phyloP scores from a whole-genome alignment of 2,113 vertebrate genomes.

The Ctenomys sociabilis region DNA sequence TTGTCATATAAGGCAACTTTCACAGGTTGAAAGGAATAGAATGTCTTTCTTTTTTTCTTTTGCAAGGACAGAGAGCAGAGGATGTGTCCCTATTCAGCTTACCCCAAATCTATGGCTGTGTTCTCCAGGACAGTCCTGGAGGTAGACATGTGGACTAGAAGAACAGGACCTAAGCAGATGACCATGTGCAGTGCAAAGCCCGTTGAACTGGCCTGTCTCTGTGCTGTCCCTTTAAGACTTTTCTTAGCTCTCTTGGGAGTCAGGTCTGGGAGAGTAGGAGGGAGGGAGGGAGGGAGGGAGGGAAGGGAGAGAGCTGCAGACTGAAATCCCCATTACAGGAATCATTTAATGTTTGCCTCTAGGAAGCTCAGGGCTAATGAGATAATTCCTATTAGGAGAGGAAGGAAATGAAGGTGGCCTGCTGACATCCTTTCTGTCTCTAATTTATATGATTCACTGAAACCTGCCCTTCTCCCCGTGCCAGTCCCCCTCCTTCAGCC shows the following conservation, averaged over 20 bases:
- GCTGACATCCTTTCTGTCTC: conserved; percentile 78
- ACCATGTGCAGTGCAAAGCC: background rate
- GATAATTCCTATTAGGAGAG: conserved; percentile 80
- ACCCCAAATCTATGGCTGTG: background rate
- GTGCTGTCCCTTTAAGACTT: conserved; percentile 76
- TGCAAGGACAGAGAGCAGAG: background rate
- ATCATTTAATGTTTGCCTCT: conserved; percentile 73
- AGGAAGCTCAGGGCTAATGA: conserved; percentile 76
- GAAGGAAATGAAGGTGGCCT: conserved; percentile 77
- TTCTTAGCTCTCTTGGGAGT: conserved; percentile 1
- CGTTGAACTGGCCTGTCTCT: background rate
- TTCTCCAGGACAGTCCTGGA: background rate
- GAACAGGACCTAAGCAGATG: accelerated
- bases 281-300: background rate
- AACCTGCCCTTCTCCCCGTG: conserved; percentile 10
- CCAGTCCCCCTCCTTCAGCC: background rate
- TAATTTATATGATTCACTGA: conserved; percentile 79
- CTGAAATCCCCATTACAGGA: conserved; percentile 69
- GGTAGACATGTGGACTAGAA: background rate
- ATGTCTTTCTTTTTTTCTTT: too few relatives aligned
- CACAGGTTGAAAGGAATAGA: background rate
- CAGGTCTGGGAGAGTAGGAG: background rate
- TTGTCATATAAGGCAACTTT: background rate
- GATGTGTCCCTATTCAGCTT: background rate
- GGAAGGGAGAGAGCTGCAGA: background rate